A percentile compares a stretch with the other conserved stretches of the same genome.
These are phyloP conservation scores for Aptenodytes patagonicus DNA, from an alignment of 2,113 vertebrate species.

Conservation along the genomic window DNA sequence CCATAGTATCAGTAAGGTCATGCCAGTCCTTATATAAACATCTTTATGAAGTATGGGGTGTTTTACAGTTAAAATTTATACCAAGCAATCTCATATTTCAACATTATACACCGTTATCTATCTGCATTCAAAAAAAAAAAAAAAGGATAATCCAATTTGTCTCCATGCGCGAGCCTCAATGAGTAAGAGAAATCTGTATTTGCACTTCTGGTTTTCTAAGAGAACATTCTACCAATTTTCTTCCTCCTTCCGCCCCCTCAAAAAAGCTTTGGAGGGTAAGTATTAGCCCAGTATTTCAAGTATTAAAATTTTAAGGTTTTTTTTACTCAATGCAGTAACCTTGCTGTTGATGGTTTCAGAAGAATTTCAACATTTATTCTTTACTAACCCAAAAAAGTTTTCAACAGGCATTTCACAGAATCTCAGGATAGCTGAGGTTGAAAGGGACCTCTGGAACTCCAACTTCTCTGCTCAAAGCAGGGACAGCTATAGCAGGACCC, in stretches of 20 bases:
- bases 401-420: not conserved
- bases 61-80: not conserved
- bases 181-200: not conserved
- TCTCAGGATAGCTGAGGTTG: not conserved
- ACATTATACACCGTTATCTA: not conserved
- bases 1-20: not conserved
- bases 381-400: not conserved
- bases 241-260: not conserved
- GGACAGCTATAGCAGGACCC: not conserved
- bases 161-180: not conserved
- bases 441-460: not conserved
- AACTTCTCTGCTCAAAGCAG: not conserved
- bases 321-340: not conserved
- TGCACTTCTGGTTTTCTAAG: not conserved
- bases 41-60: not conserved
- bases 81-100: not conserved
- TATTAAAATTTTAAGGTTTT: not conserved
- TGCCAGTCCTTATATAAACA: not conserved
- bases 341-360: not conserved
- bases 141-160: not conserved
- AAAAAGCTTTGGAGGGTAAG: not conserved
- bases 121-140: not conserved
- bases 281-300: not conserved
- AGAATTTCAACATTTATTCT: not conserved
- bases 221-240: not conserved